These are phyloP conservation scores for Neolamprologus sp. DNA, from an alignment of 2,113 vertebrate genomes.

Conservation along the genomic window DNA sequence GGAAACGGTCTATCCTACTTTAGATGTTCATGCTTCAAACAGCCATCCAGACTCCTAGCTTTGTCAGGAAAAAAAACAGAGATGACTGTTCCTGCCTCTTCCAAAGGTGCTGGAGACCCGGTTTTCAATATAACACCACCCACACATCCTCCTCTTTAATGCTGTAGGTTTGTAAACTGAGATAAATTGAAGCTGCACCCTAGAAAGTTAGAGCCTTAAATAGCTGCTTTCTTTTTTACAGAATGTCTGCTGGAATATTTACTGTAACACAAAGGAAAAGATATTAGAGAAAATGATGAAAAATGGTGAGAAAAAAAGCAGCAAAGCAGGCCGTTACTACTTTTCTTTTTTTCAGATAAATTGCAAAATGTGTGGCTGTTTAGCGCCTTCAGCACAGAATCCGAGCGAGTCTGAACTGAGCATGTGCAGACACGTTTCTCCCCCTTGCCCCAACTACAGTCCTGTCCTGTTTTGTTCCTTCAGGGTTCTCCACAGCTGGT, in stretches of 20 bases:
- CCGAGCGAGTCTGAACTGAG: background rate
- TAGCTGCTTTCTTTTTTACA: background rate
- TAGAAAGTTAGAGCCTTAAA: background rate
- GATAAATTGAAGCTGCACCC: background rate
- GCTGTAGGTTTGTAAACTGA: background rate
- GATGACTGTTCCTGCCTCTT: background rate
- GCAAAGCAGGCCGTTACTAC: background rate
- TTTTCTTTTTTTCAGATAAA: background rate
- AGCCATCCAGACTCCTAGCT: background rate
- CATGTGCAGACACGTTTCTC: background rate
- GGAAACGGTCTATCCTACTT: background rate
- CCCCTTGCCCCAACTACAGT: background rate
- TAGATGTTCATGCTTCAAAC: background rate
- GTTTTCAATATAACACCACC: background rate
- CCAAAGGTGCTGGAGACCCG: background rate
- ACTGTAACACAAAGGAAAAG: background rate
- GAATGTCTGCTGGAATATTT: background rate
- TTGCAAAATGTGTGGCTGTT: background rate
- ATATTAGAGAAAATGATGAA: background rate
- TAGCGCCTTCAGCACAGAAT: background rate
- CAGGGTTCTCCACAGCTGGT: constrained; percentile 13
- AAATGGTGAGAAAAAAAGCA: background rate
- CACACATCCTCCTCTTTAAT: background rate
- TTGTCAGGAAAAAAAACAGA: background rate
- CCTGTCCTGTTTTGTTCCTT: background rate